Evolutionary conservation across 2,888 invertebrate species (phyloP), one percentile per base, ranked within the genome.

Genomic region (Lithophane semibrunnea): DNA sequence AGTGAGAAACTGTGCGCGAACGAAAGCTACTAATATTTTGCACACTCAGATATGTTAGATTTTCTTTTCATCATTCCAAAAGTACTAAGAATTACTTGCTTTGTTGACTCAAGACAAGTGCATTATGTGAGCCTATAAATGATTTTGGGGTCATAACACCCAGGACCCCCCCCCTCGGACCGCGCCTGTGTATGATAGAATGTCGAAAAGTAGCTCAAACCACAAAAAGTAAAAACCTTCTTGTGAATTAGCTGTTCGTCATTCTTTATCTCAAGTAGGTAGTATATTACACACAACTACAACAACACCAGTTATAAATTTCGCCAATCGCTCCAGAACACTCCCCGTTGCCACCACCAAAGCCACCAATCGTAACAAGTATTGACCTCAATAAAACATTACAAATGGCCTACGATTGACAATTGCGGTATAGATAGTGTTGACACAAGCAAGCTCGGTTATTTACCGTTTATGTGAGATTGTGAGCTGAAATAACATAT

Each of bases 381-480:
- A 69, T 84, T 85, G 82, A 76, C 85, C 77, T 58, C 77, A 63
- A 83, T 83, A 85, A 85, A 81, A 67, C 77, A 73, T 77, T 67
- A 76, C 54, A 76, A 83, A 83, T 85, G 73, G 82, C 29, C 65
- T 47, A 77, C 58, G 69, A 77, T 70, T 81, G 82, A 73, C 69
- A 76, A 49, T 54, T 2, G 44, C 4, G 16, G 37, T 47, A 67
- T 42, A 79, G 56, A 84, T 79, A 65, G 69, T 76, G 37, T 70
- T 72, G 75, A 56, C 47, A 65, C 2, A n/a, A 70, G 37, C 10
- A 21, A 21, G 24, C 49, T 29, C 21, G 3, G 69, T 60, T 84
- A 84, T 84, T 84, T 63, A 74, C 49, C n/a, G 63, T 54, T 73
- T 66, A 79, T 54, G 54, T 60, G 61, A 47, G 12, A 13, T n/a